A percentile compares a stretch with the other conserved stretches of the same genome.
phyloP scores from a whole-genome alignment of 2,797 vertebrate species.

The Syngnathus rostellatus region DNA sequence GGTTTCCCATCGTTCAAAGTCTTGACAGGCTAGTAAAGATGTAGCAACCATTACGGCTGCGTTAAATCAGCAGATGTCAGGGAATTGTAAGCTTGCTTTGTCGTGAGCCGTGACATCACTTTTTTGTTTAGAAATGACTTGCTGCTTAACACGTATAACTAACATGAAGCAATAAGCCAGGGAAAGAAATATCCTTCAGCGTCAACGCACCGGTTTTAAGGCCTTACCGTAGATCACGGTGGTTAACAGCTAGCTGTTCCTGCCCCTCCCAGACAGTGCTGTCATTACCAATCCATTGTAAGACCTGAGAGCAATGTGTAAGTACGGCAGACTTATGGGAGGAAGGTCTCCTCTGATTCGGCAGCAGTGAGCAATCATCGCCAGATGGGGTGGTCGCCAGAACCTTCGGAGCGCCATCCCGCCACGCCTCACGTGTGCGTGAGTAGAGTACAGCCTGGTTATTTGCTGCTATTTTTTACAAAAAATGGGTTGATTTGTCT shows the following conservation, averaged over 20 bases:
- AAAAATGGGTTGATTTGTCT: conserved; percentile 97
- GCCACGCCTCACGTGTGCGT: conserved; percentile 31
- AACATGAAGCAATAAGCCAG: conserved; percentile 13
- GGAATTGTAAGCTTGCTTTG: conserved; percentile 40
- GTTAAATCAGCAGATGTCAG: conserved; percentile 59
- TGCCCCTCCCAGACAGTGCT: conserved; percentile 60
- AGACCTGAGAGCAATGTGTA: conserved; percentile 65
- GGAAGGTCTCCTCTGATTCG: conserved; percentile 60
- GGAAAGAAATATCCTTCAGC: conserved; percentile 42
- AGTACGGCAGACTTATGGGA: conserved; percentile 69
- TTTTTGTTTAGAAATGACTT: conserved; percentile 47
- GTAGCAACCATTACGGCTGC: conserved; percentile 57
- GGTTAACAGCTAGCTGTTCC: conserved; percentile 62
- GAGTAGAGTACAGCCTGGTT: conserved; percentile 64
- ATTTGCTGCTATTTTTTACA: conserved; percentile 90
- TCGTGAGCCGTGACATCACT: conserved; percentile 34
- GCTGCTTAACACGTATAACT: conserved; percentile 2
- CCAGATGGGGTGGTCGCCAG: conserved; percentile 52
- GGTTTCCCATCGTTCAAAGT: conserved; percentile 63
- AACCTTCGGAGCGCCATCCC: conserved; percentile 21
- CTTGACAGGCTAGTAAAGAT: conserved; percentile 62
- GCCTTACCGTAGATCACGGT: conserved; percentile 58
- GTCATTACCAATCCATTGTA: conserved; percentile 72
- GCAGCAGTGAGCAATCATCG: conserved; percentile 41
- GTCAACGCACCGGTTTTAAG: conserved; percentile 50